Evolutionary conservation across 1,140 invertebrate genomes (phyloP).

Genomic region (Drosophila ohnishii): DNA sequence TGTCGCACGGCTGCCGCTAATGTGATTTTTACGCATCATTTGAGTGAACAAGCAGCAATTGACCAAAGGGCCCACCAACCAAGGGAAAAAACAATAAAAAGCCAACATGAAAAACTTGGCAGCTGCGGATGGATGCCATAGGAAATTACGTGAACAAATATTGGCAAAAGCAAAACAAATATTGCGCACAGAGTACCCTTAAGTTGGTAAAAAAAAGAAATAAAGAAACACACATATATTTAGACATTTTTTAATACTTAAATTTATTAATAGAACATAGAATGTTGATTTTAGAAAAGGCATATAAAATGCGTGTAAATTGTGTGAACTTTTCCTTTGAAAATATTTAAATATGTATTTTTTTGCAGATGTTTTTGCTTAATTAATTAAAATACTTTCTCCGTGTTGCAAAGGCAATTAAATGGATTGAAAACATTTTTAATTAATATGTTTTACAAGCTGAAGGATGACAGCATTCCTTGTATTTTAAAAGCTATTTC

Average conservation of each 20-base stretch:
- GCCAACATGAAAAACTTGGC: slow-evolving; percentile 36
- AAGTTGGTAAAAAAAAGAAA: not conserved
- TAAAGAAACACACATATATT: not conserved
- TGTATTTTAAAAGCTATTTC: not conserved
- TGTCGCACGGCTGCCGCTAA: slow-evolving; percentile 72
- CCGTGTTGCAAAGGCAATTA: too few relatives aligned
- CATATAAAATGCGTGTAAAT: slow-evolving; percentile 24
- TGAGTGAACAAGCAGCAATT: slow-evolving; percentile 62
- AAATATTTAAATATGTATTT: slow-evolving; percentile 2
- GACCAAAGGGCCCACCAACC: slow-evolving; percentile 40
- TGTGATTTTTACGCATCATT: slow-evolving; percentile 78
- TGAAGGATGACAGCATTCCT: too few relatives aligned
- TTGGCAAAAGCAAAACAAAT: slow-evolving; percentile 57
- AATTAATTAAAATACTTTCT: too few relatives aligned
- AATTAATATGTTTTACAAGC: too few relatives aligned
- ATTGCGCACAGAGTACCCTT: slow-evolving; percentile 14
- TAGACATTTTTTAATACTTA: slow-evolving; percentile 12
- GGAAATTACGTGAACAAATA: slow-evolving; percentile 71
- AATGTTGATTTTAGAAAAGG: slow-evolving; percentile 21
- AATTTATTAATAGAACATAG: not conserved
- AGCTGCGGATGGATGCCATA: slow-evolving; percentile 38
- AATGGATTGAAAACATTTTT: too few relatives aligned
- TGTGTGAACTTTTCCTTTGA: not conserved
- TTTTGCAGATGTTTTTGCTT: not conserved
- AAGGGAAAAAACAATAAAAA: slow-evolving; percentile 16